phyloP scores from a whole-genome alignment of 2,888 invertebrate genomes.

The Dryobotodes eremita region DNA sequence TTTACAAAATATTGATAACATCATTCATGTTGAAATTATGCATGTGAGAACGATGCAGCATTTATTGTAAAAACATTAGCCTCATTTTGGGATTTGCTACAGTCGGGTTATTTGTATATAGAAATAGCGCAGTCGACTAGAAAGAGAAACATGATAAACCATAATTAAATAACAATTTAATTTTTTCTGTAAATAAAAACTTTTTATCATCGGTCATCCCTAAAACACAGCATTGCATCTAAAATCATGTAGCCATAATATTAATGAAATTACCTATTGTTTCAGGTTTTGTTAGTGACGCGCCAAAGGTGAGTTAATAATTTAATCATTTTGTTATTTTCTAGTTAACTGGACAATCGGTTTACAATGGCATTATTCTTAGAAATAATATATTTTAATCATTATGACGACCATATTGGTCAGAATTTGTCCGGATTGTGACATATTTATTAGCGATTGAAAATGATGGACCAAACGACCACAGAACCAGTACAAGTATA shows the following conservation, averaged over 20 bases:
- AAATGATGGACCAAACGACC: not conserved
- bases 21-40: too few relatives aligned
- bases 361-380: not conserved
- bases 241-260: slow-evolving; percentile 21
- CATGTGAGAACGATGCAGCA: too few relatives aligned
- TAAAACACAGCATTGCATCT: slow-evolving; percentile 17
- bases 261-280: slow-evolving; percentile 59
- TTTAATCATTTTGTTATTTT: slow-evolving; percentile 3
- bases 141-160: not conserved
- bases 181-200: not conserved
- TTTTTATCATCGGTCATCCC: slow-evolving; percentile 24
- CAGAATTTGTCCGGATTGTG: not conserved
- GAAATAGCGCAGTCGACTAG: too few relatives aligned
- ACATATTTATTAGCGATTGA: not conserved
- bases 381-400: not conserved
- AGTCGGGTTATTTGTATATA: not conserved
- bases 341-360: not conserved
- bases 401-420: not conserved
- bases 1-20: too few relatives aligned
- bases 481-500: too few relatives aligned
- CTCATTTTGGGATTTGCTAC: not conserved
- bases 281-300: slow-evolving; percentile 58
- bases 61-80: not conserved
- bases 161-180: not conserved
- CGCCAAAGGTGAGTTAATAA: slow-evolving; percentile 51